Evolutionary conservation across 2,888 invertebrate genomes (phyloP).

Genomic region (Drosophila incognita): DNA sequence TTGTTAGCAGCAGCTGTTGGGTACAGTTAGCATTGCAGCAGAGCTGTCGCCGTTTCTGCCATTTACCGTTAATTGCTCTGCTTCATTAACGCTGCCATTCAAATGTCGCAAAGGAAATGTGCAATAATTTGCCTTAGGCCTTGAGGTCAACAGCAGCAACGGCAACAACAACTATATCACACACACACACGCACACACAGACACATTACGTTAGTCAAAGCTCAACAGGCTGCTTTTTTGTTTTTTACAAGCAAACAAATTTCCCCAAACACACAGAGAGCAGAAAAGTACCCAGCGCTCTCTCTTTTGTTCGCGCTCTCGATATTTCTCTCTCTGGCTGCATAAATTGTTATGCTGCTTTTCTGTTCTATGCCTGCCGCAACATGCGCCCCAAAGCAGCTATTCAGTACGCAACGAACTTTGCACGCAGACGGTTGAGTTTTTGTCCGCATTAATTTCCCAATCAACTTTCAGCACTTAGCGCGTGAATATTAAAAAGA

Average conservation of each 20-base stretch:
- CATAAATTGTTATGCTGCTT: slow-evolving; percentile 32
- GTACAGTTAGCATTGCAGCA: slow-evolving; percentile 59
- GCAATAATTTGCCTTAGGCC: slow-evolving; percentile 69
- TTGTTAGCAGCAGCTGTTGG: slow-evolving; percentile 61
- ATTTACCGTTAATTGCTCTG: slow-evolving; percentile 57
- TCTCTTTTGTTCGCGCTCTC: not conserved
- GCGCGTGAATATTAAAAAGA: slow-evolving; percentile 48
- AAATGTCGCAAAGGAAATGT: slow-evolving; percentile 70
- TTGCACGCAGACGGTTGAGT: slow-evolving; percentile 63
- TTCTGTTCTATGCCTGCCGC: slow-evolving; percentile 61
- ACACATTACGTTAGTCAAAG: slow-evolving; percentile 30
- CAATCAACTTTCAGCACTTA: slow-evolving; percentile 6
- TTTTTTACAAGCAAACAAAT: slow-evolving; percentile 39
- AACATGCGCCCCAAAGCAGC: slow-evolving; percentile 52
- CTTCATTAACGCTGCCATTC: slow-evolving; percentile 76
- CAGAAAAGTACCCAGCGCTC: slow-evolving; percentile 31
- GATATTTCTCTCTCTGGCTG: slow-evolving; percentile 37
- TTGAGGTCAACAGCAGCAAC: slow-evolving; percentile 51
- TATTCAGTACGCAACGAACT: slow-evolving; percentile 76
- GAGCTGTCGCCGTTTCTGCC: slow-evolving; percentile 20
- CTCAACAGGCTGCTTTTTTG: slow-evolving; percentile 75
- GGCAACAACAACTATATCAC: slow-evolving; percentile 11
- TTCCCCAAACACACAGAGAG: slow-evolving; percentile 67
- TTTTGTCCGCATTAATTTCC: slow-evolving; percentile 1
- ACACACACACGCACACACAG: slow-evolving; percentile 7